Conservation (phyloP, 2,797 vertebrate genomes). For the Acanthornis magna region DNA sequence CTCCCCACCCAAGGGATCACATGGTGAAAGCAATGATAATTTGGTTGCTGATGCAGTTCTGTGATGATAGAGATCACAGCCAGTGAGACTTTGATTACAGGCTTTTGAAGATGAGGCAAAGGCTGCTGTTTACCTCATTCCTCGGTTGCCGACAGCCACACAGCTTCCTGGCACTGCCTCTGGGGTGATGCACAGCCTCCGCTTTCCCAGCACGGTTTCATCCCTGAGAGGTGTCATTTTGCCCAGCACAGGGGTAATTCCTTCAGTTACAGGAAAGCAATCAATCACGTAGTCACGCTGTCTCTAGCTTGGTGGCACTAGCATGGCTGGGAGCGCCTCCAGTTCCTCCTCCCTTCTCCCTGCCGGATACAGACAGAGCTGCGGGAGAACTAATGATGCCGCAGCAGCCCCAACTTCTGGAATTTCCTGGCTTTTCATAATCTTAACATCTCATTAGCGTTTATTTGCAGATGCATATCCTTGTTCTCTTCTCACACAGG, state of each 20-base stretch:
- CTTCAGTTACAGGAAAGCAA: neutral
- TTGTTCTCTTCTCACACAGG: slow-evolving; percentile 21
- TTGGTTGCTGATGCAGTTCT: neutral
- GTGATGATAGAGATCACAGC: neutral
- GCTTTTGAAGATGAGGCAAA: neutral
- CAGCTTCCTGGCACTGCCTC: neutral
- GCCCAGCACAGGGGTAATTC: neutral
- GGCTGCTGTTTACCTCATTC: neutral
- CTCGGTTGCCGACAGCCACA: neutral
- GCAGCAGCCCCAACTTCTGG: slow-evolving; percentile 3
- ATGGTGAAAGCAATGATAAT: neutral
- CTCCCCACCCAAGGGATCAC: neutral
- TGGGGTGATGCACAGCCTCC: neutral
- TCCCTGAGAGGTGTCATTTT: neutral
- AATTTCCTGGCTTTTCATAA: slow-evolving; percentile 60
- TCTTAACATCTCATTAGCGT: slow-evolving; percentile 31
- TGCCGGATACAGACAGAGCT: neutral
- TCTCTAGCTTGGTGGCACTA: neutral
- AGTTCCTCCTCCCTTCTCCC: neutral
- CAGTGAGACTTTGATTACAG: neutral
- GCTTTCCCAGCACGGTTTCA: accelerated
- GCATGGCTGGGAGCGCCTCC: neutral
- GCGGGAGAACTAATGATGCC: neutral
- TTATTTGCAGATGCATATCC: slow-evolving; percentile 51
- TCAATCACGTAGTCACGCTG: neutral